phyloP scores from a whole-genome alignment of 53 echinoderm and acorn worm genomes.

The Glandiceps talaboti region DNA sequence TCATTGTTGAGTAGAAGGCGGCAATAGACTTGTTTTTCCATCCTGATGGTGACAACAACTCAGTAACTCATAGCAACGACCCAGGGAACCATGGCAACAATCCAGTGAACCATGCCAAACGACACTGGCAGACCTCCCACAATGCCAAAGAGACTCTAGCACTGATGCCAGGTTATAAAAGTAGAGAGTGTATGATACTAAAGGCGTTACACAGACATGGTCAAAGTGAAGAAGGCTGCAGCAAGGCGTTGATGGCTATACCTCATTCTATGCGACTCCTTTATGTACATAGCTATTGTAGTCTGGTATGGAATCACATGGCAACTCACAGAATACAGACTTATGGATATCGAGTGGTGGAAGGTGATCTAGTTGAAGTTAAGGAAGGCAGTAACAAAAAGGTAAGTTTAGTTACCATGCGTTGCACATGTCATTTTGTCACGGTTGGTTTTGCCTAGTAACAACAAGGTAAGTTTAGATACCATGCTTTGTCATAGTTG shows the following conservation, averaged over 20 bases:
- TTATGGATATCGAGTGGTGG: slow-evolving; percentile 42
- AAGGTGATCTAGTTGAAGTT: slow-evolving; percentile 43
- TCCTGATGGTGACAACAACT: too few relatives aligned
- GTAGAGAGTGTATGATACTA: slow-evolving; percentile 59
- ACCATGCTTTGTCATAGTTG: too few relatives aligned
- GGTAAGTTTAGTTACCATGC: too few relatives aligned
- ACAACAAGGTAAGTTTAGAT: too few relatives aligned
- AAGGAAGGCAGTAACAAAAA: slow-evolving; percentile 10
- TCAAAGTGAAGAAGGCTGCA: slow-evolving; percentile 45
- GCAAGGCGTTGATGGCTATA: slow-evolving; percentile 55
- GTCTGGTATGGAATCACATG: slow-evolving; percentile 77
- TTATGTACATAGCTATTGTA: slow-evolving; percentile 66
- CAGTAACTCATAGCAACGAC: too few relatives aligned
- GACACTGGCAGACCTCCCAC: slow-evolving; percentile 25
- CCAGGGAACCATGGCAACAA: slow-evolving; percentile 21
- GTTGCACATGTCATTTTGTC: too few relatives aligned
- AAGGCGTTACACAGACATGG: slow-evolving; percentile 64
- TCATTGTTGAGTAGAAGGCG: slow-evolving; percentile 29
- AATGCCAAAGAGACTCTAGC: slow-evolving; percentile 42
- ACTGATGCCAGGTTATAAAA: slow-evolving; percentile 50
- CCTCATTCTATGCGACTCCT: slow-evolving; percentile 68
- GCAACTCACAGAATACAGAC: slow-evolving; percentile 34
- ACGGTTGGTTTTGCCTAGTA: too few relatives aligned
- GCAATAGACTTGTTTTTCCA: slow-evolving; percentile 47
- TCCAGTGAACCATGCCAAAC: slow-evolving; percentile 46